A percentile compares a stretch with the other conserved stretches of the same genome.
Evolutionary conservation across 1,140 invertebrate genomes (phyloP).

Genomic region (Aphaenogaster floridana): DNA sequence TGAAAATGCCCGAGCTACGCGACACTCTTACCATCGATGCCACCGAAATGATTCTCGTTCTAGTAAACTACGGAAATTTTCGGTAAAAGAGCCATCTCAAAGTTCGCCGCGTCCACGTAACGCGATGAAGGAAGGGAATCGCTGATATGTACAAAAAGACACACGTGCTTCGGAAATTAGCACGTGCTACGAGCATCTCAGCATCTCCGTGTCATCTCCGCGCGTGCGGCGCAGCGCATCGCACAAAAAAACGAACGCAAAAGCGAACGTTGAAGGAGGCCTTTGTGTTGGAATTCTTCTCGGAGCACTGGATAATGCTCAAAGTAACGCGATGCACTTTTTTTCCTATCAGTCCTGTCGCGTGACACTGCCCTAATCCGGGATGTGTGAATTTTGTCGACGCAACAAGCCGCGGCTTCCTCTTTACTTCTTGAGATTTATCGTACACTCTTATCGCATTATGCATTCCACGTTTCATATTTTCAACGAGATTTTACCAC

Average conservation of each 20-base stretch:
- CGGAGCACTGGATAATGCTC: constrained; percentile 20
- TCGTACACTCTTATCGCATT: neutral
- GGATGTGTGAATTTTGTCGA: neutral
- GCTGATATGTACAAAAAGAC: neutral
- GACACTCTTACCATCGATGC: neutral
- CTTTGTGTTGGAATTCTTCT: constrained; percentile 25
- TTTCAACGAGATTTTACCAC: neutral
- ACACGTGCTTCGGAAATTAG: constrained; percentile 38
- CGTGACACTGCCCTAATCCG: neutral
- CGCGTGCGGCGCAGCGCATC: neutral
- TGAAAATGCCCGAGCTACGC: no score
- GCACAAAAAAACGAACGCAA: neutral
- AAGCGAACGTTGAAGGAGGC: constrained; percentile 1
- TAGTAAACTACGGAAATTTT: neutral
- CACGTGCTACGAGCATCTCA: constrained; percentile 28
- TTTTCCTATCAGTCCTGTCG: neutral
- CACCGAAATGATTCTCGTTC: neutral
- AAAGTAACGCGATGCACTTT: constrained; percentile 1
- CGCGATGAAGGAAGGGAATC: neutral
- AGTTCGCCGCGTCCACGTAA: constrained; percentile 10
- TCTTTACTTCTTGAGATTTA: constrained; percentile 12
- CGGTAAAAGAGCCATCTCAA: neutral
- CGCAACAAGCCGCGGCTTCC: neutral
- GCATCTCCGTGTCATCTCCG: neutral
- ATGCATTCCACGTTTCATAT: neutral